Percentiles rank a stretch among this genome's conserved stretches.
phyloP scores from a whole-genome alignment of 2,888 invertebrate genomes.

The Caenorhabditis sp. region DNA sequence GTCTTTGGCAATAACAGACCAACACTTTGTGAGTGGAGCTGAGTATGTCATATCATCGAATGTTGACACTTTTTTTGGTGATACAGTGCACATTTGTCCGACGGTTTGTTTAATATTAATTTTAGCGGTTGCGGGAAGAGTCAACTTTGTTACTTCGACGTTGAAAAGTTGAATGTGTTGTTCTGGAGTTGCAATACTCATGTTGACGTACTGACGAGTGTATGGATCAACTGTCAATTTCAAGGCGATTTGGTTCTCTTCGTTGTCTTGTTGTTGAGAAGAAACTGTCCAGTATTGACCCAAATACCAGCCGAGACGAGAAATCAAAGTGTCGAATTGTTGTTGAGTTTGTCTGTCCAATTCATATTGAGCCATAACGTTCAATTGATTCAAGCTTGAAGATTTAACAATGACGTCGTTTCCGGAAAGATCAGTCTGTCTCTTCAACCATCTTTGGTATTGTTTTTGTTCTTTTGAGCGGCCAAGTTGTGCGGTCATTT shows the following conservation, averaged over 20 bases:
- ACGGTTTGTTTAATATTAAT: neutral
- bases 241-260: slow-evolving; percentile 31
- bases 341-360: slow-evolving; percentile 36
- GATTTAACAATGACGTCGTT: slow-evolving; percentile 40
- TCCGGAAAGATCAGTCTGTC: slow-evolving; percentile 23
- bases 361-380: slow-evolving; percentile 47
- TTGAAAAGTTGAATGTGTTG: slow-evolving; percentile 43
- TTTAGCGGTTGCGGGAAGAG: slow-evolving; percentile 25
- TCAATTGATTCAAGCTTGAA: slow-evolving; percentile 46
- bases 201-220: slow-evolving; percentile 54
- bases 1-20: slow-evolving; percentile 72
- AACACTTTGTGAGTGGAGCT: slow-evolving; percentile 69
- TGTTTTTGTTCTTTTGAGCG: slow-evolving; percentile 39
- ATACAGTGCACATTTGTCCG: slow-evolving; percentile 21
- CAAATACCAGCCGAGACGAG: slow-evolving; percentile 47
- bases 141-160: slow-evolving; percentile 39
- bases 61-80: slow-evolving; percentile 55
- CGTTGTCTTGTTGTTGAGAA: slow-evolving; percentile 7
- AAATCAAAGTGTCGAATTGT: slow-evolving; percentile 42
- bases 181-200: slow-evolving; percentile 57
- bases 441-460: slow-evolving; percentile 16
- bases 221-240: slow-evolving; percentile 61
- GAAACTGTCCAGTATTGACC: slow-evolving; percentile 46
- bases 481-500: slow-evolving; percentile 38
- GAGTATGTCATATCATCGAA: slow-evolving; percentile 67